Conservation (phyloP, 2,888 invertebrate genomes). For the Apodemia duryi region DNA sequence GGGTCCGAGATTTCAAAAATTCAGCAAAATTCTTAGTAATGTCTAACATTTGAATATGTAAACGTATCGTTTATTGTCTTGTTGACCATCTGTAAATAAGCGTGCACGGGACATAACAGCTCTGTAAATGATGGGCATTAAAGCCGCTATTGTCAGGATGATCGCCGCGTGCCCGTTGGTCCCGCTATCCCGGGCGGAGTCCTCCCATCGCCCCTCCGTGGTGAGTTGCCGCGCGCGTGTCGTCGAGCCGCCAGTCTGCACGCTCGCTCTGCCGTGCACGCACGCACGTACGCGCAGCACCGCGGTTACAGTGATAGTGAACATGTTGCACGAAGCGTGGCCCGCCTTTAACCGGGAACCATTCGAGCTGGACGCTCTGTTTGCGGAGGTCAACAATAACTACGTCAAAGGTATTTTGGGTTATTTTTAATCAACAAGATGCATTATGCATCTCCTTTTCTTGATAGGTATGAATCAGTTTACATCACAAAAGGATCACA, state of each 20-base stretch:
- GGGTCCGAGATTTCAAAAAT: too few relatives aligned
- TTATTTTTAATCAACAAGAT: slow-evolving; percentile 3
- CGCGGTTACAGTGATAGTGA: slow-evolving; percentile 28
- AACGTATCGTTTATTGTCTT: too few relatives aligned
- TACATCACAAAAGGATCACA: neutral
- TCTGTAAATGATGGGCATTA: too few relatives aligned
- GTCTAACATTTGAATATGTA: too few relatives aligned
- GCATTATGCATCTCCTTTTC: neutral
- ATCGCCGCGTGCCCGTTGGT: neutral
- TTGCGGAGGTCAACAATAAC: slow-evolving; percentile 63
- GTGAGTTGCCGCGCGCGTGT: slow-evolving; percentile 36
- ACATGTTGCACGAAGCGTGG: slow-evolving; percentile 67
- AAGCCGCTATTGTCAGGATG: too few relatives aligned
- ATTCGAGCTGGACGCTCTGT: slow-evolving; percentile 58
- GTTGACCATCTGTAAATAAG: too few relatives aligned
- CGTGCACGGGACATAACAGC: too few relatives aligned
- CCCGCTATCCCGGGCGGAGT: slow-evolving; percentile 24
- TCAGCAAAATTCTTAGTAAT: too few relatives aligned
- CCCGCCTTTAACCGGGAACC: slow-evolving; percentile 49
- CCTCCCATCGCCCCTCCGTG: slow-evolving; percentile 26
- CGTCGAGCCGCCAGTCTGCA: slow-evolving; percentile 33
- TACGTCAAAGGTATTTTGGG: slow-evolving; percentile 51
- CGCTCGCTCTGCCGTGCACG: slow-evolving; percentile 33
- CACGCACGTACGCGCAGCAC: slow-evolving; percentile 25
- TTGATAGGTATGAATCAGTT: neutral